Conservation (phyloP, 2,888 invertebrate species). For the Microplitis deprimator region DNA sequence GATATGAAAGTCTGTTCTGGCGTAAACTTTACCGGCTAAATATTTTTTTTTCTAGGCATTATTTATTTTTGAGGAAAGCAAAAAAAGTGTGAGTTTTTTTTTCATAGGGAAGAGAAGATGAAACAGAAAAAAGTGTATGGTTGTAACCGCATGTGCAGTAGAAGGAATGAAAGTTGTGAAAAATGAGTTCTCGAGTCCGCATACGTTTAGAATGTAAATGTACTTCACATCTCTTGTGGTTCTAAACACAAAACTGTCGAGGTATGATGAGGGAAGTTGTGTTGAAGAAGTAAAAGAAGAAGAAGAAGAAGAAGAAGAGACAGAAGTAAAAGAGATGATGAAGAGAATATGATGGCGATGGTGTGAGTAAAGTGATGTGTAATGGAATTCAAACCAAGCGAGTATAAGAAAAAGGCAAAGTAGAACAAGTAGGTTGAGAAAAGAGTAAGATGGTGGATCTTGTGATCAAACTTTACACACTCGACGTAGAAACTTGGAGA, state of each 20-base stretch:
- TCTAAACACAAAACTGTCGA: slow-evolving; percentile 48
- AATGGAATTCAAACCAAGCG: slow-evolving; percentile 38
- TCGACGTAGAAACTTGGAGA: slow-evolving; percentile 32
- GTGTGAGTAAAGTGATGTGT: slow-evolving; percentile 19
- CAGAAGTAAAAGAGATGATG: slow-evolving; percentile 9
- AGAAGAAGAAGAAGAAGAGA: slow-evolving; percentile 6
- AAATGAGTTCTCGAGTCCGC: slow-evolving; percentile 51
- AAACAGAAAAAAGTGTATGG: background rate
- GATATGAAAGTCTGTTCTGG: too few species aligned
- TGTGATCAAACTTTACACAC: slow-evolving; percentile 41
- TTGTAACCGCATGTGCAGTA: slow-evolving; percentile 24
- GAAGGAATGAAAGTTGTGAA: slow-evolving; percentile 35
- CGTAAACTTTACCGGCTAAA: too few species aligned
- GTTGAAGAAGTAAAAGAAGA: slow-evolving; percentile 1
- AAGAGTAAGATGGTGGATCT: slow-evolving; percentile 25
- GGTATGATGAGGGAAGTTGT: slow-evolving; percentile 25
- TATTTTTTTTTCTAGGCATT: too few species aligned
- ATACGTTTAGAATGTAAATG: slow-evolving; percentile 54
- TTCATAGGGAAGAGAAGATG: background rate
- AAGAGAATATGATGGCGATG: slow-evolving; percentile 10
- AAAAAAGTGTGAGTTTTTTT: background rate
- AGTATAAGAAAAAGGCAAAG: background rate
- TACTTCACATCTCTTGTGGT: slow-evolving; percentile 47
- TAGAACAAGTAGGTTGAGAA: background rate
- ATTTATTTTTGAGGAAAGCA: too few species aligned